phyloP scores from a whole-genome alignment of 2,888 invertebrate genomes.

The Aporophyla lueneburgensis region DNA sequence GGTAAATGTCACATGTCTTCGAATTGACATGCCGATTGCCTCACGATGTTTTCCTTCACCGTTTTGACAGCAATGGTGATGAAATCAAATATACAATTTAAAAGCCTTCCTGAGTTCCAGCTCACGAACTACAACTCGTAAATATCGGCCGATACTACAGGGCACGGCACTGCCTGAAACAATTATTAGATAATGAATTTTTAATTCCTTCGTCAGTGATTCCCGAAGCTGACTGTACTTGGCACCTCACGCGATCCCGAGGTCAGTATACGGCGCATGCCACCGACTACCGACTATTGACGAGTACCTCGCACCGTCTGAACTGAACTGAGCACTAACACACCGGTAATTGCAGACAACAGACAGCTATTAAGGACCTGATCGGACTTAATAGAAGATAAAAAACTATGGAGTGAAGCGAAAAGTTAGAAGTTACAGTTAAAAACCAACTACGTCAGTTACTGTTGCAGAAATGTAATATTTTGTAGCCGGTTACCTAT shows the following conservation, averaged over 20 bases:
- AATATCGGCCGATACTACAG: too few species aligned
- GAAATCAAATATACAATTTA: too few species aligned
- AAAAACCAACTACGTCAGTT: not conserved
- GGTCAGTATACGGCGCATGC: constrained; percentile 50
- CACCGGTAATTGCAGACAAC: constrained; percentile 42
- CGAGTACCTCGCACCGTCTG: not conserved
- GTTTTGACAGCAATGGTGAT: too few species aligned
- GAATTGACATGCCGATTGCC: too few species aligned
- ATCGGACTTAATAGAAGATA: constrained; percentile 16
- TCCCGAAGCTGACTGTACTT: constrained; percentile 52
- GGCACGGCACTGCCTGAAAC: too few species aligned
- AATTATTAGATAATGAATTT: too few species aligned
- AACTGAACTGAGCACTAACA: constrained; percentile 19
- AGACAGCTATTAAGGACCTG: constrained; percentile 15
- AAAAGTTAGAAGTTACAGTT: not conserved
- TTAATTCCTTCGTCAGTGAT: constrained; percentile 7
- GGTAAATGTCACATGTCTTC: too few species aligned
- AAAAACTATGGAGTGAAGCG: not conserved
- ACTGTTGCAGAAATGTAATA: not conserved
- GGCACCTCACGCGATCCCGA: constrained; percentile 62
- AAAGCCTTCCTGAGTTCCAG: too few species aligned
- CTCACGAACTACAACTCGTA: too few species aligned
- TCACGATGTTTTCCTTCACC: too few species aligned
- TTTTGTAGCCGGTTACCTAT: too few species aligned
- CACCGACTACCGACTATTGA: not conserved